Evolutionary conservation across 2,113 vertebrate species (phyloP).

Genomic region (Cynoglossus semilaevis): DNA sequence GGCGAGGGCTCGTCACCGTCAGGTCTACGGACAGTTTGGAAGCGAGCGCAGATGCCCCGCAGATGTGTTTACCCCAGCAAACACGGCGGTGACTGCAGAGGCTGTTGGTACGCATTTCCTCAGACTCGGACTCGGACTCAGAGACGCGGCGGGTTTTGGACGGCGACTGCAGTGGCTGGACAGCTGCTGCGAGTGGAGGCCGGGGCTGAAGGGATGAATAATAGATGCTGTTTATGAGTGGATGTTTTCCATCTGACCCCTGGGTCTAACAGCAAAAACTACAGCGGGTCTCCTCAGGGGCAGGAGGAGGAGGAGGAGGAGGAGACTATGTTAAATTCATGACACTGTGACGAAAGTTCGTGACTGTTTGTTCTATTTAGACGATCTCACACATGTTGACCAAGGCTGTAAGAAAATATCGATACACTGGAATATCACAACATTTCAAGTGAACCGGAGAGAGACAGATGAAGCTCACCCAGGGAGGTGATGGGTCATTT

Average conservation of each 20-base stretch:
- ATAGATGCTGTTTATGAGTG: slow-evolving; percentile 85
- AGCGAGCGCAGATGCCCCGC: slow-evolving; percentile 49
- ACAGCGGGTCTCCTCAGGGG: slow-evolving; percentile 66
- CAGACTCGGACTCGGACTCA: neutral
- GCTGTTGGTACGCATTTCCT: slow-evolving; percentile 34
- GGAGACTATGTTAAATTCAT: too few species aligned
- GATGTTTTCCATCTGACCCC: slow-evolving; percentile 84
- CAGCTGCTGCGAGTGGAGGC: slow-evolving; percentile 74
- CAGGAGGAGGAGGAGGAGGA: slow-evolving; percentile 29
- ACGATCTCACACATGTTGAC: too few species aligned
- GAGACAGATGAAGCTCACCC: slow-evolving; percentile 68
- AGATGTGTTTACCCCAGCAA: slow-evolving; percentile 62
- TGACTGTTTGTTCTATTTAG: too few species aligned
- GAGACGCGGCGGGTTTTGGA: slow-evolving; percentile 31
- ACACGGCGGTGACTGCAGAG: slow-evolving; percentile 24
- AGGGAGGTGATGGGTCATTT: slow-evolving; percentile 63
- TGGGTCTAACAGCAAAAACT: slow-evolving; percentile 76
- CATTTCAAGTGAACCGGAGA: too few species aligned
- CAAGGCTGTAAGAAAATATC: too few species aligned
- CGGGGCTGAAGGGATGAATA: slow-evolving; percentile 76
- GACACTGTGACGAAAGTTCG: too few species aligned
- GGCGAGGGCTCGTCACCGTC: slow-evolving; percentile 29
- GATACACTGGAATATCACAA: too few species aligned
- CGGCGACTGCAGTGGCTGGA: slow-evolving; percentile 60
- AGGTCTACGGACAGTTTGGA: slow-evolving; percentile 25